Conservation (phyloP, 2,888 invertebrate genomes). For the Cephonodes hylas region DNA sequence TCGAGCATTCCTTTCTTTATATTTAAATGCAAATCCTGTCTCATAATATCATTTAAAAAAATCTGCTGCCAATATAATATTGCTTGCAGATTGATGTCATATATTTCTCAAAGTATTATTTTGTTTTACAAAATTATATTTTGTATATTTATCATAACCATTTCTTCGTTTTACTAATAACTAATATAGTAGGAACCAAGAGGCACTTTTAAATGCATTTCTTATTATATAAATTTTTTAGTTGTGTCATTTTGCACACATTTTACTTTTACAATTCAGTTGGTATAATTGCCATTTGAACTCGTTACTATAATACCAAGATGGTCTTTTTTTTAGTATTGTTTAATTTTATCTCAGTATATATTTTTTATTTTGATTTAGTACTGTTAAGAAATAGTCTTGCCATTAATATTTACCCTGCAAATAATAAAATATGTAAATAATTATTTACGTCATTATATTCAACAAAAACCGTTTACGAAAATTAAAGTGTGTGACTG, state of each 20-base stretch:
- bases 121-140: background rate
- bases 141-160: background rate
- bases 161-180: background rate
- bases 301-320: too few species aligned
- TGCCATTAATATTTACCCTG: background rate
- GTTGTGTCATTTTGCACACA: too few species aligned
- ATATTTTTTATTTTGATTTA: background rate
- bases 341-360: background rate
- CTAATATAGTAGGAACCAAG: too few species aligned
- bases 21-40: background rate
- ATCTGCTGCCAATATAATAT: background rate
- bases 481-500: too few species aligned
- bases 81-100: background rate
- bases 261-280: too few species aligned
- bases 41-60: background rate
- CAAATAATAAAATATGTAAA: too few species aligned
- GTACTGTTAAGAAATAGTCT: background rate
- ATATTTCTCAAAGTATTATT: background rate
- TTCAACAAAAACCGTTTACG: too few species aligned
- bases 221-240: too few species aligned
- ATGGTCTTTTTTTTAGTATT: too few species aligned
- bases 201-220: too few species aligned
- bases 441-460: too few species aligned
- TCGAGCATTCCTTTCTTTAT: background rate
- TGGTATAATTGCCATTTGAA: too few species aligned